phyloP scores from a whole-genome alignment of 2,888 invertebrate genomes.

The Orthosia incerta region DNA sequence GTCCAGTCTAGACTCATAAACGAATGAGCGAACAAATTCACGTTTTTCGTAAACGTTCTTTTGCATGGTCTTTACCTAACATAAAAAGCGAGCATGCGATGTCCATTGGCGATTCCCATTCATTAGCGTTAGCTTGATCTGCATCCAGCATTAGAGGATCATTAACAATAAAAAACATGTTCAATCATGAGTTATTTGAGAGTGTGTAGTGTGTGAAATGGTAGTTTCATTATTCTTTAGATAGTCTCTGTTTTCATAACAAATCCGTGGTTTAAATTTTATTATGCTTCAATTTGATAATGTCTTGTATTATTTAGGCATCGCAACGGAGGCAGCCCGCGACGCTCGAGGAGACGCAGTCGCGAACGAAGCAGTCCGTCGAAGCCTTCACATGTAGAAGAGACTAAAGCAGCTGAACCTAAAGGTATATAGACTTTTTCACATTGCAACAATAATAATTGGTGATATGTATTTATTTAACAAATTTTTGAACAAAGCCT shows the following conservation, averaged over 20 bases:
- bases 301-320: slow-evolving; percentile 72
- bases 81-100: no score
- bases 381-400: slow-evolving; percentile 78
- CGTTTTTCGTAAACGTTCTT: no score
- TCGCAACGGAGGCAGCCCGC: slow-evolving; percentile 87
- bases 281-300: neutral
- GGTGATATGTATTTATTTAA: neutral
- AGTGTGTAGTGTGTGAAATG: no score
- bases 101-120: no score
- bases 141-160: no score
- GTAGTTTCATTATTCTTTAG: neutral
- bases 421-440: slow-evolving; percentile 77
- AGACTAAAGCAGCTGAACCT: slow-evolving; percentile 81
- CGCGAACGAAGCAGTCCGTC: slow-evolving; percentile 75
- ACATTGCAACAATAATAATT: neutral
- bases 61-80: no score
- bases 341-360: slow-evolving; percentile 82
- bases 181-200: neutral
- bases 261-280: neutral
- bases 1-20: no score
- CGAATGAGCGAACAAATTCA: no score
- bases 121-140: no score
- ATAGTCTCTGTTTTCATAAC: neutral
- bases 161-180: neutral
- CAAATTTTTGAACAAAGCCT: neutral